Evolutionary conservation across 2,113 vertebrate species (phyloP), one percentile per base, ranked within the genome.

Genomic region (Cyanistes caeruleus): DNA sequence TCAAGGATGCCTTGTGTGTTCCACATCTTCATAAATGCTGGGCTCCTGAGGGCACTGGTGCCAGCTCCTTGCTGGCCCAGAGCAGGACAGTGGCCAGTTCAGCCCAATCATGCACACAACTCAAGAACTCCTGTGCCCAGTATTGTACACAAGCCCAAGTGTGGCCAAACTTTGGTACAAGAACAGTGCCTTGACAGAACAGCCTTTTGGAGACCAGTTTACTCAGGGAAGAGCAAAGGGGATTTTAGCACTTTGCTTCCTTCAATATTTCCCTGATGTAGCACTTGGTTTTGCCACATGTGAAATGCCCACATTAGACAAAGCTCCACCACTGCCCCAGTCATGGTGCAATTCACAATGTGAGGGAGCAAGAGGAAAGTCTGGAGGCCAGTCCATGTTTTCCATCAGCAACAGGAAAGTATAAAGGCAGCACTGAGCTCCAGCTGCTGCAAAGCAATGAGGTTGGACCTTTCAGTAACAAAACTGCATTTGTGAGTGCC

Each of bases 41-140:
- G 16, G 44, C 18, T 5, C 16, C 21, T 21, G 68, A 49, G n/a
- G 44, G n/a, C 10, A 5, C 19, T 62, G 25, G 5, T 37, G 39
- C n/a, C n/a, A n/a, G n/a, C 35, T n/a, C 33, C 30, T 58, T 51
- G 51, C 48, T 53, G 55, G 48, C 33, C 49, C 46, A 17, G 53
- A 52, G 39, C 74, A 24, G 24, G 15, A 20, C 68, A 63, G 39
- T 33, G 70, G 22, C n/a, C 35, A 30, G 49, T 37, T 64, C 84
- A 87, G n/a, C 19, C 17, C 78, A 55, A 0, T 1, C 23, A 0
- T 1, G 3, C 6, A 10, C 28, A 37, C 16, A 31, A 0, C 56
- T 51, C 52, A 30, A 44, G 35, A 2, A 3, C 30, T 76, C 11
- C 2, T 13, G 25, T 3, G 3, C 25, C 27, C 43, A 46, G 11